These are phyloP conservation scores for Bos indicus DNA, from an alignment of 2,113 vertebrate species.

Conservation along the genomic window DNA sequence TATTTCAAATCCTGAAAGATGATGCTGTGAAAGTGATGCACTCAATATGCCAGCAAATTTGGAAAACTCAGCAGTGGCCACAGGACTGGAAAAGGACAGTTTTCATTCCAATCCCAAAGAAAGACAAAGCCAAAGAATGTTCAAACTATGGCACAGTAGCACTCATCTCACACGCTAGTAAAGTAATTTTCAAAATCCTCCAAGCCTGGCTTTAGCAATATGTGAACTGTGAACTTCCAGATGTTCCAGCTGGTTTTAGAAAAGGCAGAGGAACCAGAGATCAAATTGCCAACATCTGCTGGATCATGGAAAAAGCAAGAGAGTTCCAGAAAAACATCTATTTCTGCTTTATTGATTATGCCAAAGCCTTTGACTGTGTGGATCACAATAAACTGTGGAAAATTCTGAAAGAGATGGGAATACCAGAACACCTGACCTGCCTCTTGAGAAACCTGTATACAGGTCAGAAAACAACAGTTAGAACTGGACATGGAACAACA, in stretches of 20 bases:
- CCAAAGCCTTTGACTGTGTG: neutral
- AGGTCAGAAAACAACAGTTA: neutral
- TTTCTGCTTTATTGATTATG: neutral
- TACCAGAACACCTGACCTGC: neutral
- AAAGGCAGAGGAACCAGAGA: neutral
- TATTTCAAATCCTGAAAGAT: neutral
- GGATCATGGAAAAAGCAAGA: neutral
- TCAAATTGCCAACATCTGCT: neutral
- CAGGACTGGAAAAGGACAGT: neutral
- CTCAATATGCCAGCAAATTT: neutral
- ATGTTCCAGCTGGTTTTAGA: neutral
- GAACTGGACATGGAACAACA: neutral
- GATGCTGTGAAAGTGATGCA: neutral
- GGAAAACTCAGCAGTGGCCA: neutral
- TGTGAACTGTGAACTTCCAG: neutral
- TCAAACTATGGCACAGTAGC: neutral
- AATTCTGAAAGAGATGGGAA: neutral
- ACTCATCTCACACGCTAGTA: neutral
- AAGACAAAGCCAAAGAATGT: neutral
- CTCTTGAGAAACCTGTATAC: neutral
- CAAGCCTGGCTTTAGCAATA: neutral
- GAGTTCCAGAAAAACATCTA: neutral
- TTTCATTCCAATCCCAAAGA: neutral
- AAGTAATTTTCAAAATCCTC: neutral
- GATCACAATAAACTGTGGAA: neutral